A percentile compares a stretch with the other conserved stretches of the same genome.
phyloP scores from a whole-genome alignment of 2,888 invertebrate species.

The Gasteruption jaculator region DNA sequence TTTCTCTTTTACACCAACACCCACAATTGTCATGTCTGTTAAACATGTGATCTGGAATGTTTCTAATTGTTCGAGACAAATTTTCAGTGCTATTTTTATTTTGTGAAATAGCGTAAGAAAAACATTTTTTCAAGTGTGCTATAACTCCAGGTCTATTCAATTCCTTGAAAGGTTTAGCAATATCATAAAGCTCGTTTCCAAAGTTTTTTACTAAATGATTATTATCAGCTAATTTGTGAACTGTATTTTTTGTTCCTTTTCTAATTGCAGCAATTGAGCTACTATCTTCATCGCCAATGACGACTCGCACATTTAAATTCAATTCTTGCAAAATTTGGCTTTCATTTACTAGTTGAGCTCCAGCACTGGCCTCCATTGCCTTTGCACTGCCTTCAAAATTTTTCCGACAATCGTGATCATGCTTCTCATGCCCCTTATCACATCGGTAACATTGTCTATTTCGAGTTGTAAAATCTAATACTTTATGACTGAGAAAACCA shows the following conservation, averaged over 20 bases:
- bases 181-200: conserved; percentile 21
- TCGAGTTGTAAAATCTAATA: conserved; percentile 27
- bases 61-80: conserved; percentile 11
- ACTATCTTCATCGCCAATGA: conserved; percentile 32
- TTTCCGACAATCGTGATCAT: conserved; percentile 30
- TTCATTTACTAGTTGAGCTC: conserved; percentile 21
- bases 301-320: conserved; percentile 22
- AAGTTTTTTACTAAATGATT: conserved; percentile 26
- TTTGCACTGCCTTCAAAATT: conserved; percentile 34
- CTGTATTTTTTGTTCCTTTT: conserved; percentile 13
- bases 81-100: conserved; percentile 20
- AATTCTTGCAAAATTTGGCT: conserved; percentile 25
- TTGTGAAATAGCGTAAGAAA: conserved; percentile 17
- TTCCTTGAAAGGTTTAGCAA: conserved; percentile 18
- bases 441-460: conserved; percentile 28
- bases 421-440: conserved; percentile 20
- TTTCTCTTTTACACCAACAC: conserved; percentile 19
- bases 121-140: conserved; percentile 23
- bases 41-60: conserved; percentile 22
- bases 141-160: conserved; percentile 21
- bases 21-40: conserved; percentile 22
- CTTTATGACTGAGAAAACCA: conserved; percentile 26
- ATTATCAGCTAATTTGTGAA: conserved; percentile 25
- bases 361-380: conserved; percentile 32
- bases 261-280: conserved; percentile 27